Evolutionary conservation across 2,113 vertebrate species (phyloP), one percentile per base, ranked within the genome.

Genomic region (Anhinga rufa): DNA sequence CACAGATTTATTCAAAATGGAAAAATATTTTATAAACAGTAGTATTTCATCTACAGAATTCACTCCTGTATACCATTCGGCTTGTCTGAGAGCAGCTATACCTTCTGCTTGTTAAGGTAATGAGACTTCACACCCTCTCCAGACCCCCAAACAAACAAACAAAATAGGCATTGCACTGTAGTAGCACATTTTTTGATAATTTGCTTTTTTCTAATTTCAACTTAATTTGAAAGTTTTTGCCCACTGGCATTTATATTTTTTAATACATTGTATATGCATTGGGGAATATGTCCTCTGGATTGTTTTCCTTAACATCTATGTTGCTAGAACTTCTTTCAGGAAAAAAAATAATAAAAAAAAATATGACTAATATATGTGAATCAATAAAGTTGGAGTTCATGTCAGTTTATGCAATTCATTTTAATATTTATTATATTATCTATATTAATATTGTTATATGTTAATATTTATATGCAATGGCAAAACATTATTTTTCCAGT

Each of bases 1-100:
- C 98, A 96, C 96, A 98, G 94, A 95, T 96, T 97, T 97, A 89
- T 97, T 96, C 94, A 96, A 97, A 97, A 95, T 96, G 96, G 84
- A 97, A 97, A 98, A 97, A 95, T 97, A 97, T 88, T 95, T 86
- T 84, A 82, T 78, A 90, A 95, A 87, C 87, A 94, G 87, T 75
- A 92, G 51, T 71, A 88, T 97, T 96, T 97, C 51, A 81, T 90
- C 92, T 80, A 68, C 87, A 71, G 29, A 60, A 69, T 96, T 82
- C 90, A 52, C 83, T 79, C 58, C 40, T 51, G 68, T 87, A 9
- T 88, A 71, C 62, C 74, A 90, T 87, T 61, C 84, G 74, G 31
- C 82, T 58, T 54, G 69, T 76, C 25, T 68, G 28, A 86, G 71
- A 94, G 86, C 92, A 76, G 92, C 71, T 61, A 17, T 32, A 46